Conservation (phyloP, 2,113 vertebrate genomes). For the Seriola dumerili region DNA sequence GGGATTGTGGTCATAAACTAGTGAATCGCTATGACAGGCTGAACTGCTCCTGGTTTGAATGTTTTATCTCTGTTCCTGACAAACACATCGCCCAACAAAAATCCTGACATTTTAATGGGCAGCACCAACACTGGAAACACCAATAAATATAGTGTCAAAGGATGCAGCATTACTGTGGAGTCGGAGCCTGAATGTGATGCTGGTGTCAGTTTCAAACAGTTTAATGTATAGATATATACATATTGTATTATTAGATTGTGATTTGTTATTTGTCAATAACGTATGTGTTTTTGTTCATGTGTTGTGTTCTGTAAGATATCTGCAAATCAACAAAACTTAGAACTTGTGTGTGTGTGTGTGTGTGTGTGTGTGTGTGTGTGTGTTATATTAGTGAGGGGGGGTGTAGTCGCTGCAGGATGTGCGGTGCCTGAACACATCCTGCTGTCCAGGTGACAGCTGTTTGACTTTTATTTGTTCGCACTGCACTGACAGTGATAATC, state of each 20-base stretch:
- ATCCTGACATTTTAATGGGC: constrained; percentile 2
- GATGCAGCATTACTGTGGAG: neutral
- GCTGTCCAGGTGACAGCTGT: constrained; percentile 58
- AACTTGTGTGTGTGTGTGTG: too few species aligned
- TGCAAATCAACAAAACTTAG: too few species aligned
- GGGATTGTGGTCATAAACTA: constrained; percentile 5
- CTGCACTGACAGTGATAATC: constrained; percentile 13
- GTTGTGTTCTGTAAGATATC: too few species aligned
- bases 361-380: neutral
- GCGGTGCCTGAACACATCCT: constrained; percentile 51
- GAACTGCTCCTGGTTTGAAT: neutral
- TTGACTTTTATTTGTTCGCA: constrained; percentile 47
- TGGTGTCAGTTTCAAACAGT: neutral
- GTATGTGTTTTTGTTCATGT: too few species aligned
- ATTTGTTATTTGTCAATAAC: too few species aligned
- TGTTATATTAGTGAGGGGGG: constrained; percentile 7
- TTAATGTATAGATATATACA: too few species aligned
- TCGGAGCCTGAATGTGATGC: neutral
- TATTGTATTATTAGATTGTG: too few species aligned
- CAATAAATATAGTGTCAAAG: constrained; percentile 18
- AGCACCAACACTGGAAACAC: neutral
- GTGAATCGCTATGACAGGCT: neutral
- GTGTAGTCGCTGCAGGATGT: constrained; percentile 43
- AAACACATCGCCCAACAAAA: constrained; percentile 30
- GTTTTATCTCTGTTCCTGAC: constrained; percentile 23